phyloP scores from a whole-genome alignment of 2,113 vertebrate species.

The Mungos mungo region DNA sequence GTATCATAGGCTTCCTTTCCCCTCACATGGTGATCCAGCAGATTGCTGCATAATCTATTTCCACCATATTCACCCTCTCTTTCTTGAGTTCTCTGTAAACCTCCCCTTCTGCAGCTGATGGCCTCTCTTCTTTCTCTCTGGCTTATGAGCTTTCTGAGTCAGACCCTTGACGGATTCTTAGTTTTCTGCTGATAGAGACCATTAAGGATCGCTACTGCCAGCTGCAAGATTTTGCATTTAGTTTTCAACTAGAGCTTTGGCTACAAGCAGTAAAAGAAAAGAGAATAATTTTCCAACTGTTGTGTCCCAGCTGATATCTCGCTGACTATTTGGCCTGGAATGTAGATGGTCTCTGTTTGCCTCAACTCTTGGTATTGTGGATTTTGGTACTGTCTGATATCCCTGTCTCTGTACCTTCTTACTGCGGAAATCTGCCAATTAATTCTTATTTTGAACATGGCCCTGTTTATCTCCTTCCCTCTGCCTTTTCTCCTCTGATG shows the following conservation, averaged over 20 bases:
- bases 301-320: neutral
- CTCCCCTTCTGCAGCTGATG: neutral
- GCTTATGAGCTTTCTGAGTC: conserved; percentile 24
- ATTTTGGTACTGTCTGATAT: neutral
- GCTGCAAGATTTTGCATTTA: conserved; percentile 43
- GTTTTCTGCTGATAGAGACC: conserved; percentile 10
- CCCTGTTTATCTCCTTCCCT: neutral
- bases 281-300: neutral
- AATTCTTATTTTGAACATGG: neutral
- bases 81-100: neutral
- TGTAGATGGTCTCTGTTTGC: neutral
- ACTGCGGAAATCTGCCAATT: neutral
- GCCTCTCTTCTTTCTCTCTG: conserved; percentile 6
- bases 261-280: neutral
- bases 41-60: conserved; percentile 14
- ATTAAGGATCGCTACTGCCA: neutral
- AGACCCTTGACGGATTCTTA: neutral
- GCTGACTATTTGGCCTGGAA: neutral
- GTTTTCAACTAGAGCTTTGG: conserved; percentile 40
- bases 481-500: neutral
- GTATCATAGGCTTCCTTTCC: neutral
- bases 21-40: neutral
- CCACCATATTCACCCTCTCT: neutral
- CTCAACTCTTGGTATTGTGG: neutral
- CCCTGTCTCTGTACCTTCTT: neutral